phyloP scores from a whole-genome alignment of 2,888 invertebrate species.

The Heteromurus nitidus region DNA sequence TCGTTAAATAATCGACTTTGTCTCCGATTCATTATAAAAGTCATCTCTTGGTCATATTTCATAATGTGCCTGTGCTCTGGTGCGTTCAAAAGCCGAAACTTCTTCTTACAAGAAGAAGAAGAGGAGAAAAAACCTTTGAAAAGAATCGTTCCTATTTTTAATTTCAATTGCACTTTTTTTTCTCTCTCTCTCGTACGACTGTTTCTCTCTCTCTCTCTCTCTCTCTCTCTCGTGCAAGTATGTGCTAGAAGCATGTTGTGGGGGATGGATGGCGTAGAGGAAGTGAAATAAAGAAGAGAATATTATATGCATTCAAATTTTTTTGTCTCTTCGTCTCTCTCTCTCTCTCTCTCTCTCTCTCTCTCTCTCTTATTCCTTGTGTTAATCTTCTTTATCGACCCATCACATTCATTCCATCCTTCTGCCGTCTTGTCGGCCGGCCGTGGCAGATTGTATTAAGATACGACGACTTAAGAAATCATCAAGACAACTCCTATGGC shows the following conservation, averaged over 20 bases:
- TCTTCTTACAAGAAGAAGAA: too few relatives aligned
- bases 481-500: not conserved
- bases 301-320: not conserved
- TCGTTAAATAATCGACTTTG: constrained; percentile 63
- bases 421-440: constrained; percentile 47
- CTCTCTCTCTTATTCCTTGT: constrained; percentile 34
- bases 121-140: constrained; percentile 19
- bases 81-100: too few relatives aligned
- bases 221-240: too few relatives aligned
- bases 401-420: constrained; percentile 50
- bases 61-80: constrained; percentile 36
- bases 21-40: constrained; percentile 61
- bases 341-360: too few relatives aligned
- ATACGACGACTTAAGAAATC: constrained; percentile 10
- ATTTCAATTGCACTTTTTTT: constrained; percentile 48
- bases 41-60: constrained; percentile 56
- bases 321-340: not conserved
- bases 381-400: constrained; percentile 64
- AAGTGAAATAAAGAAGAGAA: not conserved
- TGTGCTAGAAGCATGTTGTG: too few relatives aligned
- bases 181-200: too few relatives aligned
- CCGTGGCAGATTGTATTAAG: constrained; percentile 60
- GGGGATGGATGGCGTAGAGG: too few relatives aligned
- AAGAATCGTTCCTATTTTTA: constrained; percentile 45
- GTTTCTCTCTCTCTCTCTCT: too few relatives aligned